Percentiles rank a stretch among this genome's conserved stretches.
These are phyloP conservation scores for Enteromius fasciolatus DNA, from an alignment of 2,797 vertebrate genomes.

Conservation along the genomic window DNA sequence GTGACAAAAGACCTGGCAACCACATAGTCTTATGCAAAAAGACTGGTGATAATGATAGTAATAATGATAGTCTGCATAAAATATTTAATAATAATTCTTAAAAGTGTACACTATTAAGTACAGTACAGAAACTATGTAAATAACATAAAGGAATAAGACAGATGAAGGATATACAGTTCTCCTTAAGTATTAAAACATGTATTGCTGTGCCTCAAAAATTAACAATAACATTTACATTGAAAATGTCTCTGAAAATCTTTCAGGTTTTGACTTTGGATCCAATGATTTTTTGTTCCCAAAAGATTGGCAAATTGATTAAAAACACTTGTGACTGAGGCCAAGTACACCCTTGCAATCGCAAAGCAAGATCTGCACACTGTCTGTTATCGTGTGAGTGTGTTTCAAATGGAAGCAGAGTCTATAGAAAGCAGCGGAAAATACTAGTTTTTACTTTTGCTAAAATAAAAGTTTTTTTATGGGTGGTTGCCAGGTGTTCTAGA, in stretches of 20 bases:
- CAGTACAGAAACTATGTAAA: neutral
- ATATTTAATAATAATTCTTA: neutral
- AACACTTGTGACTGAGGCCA: neutral
- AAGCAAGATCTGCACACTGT: neutral
- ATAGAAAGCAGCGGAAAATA: neutral
- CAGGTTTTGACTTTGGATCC: neutral
- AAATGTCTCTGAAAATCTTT: neutral
- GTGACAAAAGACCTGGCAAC: neutral
- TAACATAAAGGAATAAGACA: neutral
- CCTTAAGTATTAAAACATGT: neutral
- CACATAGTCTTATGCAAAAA: neutral
- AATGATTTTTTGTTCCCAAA: neutral
- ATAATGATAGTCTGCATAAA: neutral
- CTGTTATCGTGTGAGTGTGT: neutral
- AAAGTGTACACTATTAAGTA: neutral
- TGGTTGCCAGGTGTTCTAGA: neutral
- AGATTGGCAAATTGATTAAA: neutral
- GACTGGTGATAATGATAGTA: neutral
- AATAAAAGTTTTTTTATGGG: neutral
- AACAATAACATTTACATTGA: neutral
- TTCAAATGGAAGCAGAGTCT: neutral
- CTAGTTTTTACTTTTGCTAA: neutral
- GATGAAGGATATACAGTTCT: neutral
- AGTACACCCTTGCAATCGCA: no score
- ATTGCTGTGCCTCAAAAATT: neutral